Evolutionary conservation across 2,888 invertebrate genomes (phyloP), one percentile per base, ranked within the genome.

Genomic region (Silvanus unidentatus): DNA sequence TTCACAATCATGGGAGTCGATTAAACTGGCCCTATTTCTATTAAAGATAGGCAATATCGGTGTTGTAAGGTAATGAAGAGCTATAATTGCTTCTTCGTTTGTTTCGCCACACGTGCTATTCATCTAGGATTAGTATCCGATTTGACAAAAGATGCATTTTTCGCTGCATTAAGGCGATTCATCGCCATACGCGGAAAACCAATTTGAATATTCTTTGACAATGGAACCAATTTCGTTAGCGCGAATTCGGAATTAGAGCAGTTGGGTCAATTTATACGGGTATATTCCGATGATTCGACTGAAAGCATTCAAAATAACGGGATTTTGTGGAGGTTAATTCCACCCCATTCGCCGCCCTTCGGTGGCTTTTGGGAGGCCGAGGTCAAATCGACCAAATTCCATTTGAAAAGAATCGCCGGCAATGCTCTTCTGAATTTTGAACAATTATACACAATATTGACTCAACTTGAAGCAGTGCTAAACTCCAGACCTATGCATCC

Each of bases 191-290:
- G 46, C 4, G 46, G 47, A n/a, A 16, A 22, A 30, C 16, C 12
- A 3, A n/a, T 8, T 5, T 4, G 9, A 3, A n/a, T n/a, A 39
- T 43, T 16, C 38, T 30, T 11, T 34, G 40, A 27, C 16, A 39
- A 46, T 40, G 46, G 43, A 9, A 43, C 42, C 6, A 46, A 46
- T 28, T 46, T 46, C 27, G 43, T 49, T 5, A 53, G 48, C 2
- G 32, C 32, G 48, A 47, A 9, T 37, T 39, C 12, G 47, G 30
- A 12, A n/a, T n/a, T n/a, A n/a, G 16, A n/a, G n/a, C n/a, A n/a
- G n/a, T n/a, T n/a, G n/a, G n/a, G 22, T 22, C 8, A 22, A 22
- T 22, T 22, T 5, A 22, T 5, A 22, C 8, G 22, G 8, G 22
- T 22, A 22, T 22, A 3, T 22, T 22, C 22, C 22, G n/a, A n/a